Conservation (phyloP, 1,140 invertebrate species). For the Micrasema minimum region DNA sequence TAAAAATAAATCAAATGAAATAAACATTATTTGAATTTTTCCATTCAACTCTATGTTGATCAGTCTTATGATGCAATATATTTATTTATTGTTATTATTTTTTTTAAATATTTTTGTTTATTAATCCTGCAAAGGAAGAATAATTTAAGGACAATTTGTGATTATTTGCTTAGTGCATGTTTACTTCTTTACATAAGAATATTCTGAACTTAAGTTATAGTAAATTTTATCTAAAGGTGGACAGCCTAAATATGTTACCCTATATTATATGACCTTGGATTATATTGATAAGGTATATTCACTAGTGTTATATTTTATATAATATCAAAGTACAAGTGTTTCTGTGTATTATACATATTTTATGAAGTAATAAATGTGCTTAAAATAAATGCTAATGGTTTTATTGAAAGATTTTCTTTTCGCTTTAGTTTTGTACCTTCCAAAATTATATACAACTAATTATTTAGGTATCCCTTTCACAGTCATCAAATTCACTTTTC, state of each 20-base stretch:
- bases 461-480: too few species aligned
- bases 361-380: constrained; percentile 22
- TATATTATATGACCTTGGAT: constrained; percentile 5
- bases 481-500: too few species aligned
- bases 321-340: constrained; percentile 26
- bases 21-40: too few species aligned
- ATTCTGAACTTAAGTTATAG: background rate
- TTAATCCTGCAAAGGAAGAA: background rate
- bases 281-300: background rate
- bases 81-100: too few species aligned
- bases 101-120: constrained; percentile 2
- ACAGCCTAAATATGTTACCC: constrained; percentile 20
- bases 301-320: constrained; percentile 4
- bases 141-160: constrained; percentile 8
- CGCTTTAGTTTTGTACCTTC: too few species aligned
- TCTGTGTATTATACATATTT: constrained; percentile 18
- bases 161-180: constrained; percentile 7
- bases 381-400: constrained; percentile 3
- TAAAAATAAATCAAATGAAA: background rate
- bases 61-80: too few species aligned
- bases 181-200: too few species aligned
- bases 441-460: too few species aligned
- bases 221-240: constrained; percentile 10
- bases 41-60: too few species aligned
- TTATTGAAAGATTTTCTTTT: too few species aligned